Percentiles rank a stretch among this genome's conserved stretches.
phyloP scores from a whole-genome alignment of 2,888 invertebrate genomes.

The Dastarcus helophoroides region DNA sequence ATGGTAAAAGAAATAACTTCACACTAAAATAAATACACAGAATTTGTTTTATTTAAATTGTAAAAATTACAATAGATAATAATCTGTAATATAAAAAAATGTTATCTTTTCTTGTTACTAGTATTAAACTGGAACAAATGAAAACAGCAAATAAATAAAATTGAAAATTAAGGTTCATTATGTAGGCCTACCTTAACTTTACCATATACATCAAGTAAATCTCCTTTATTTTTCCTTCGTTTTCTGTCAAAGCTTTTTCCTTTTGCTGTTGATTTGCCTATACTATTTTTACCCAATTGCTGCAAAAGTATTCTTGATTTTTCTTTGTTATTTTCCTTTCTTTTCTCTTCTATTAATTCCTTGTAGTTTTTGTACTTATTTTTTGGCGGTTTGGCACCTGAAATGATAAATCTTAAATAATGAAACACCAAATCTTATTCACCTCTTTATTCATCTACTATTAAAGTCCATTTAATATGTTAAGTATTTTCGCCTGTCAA shows the following conservation, averaged over 20 bases:
- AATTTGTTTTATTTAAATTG: no score
- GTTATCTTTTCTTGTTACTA: no score
- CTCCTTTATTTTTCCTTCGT: constrained; percentile 40
- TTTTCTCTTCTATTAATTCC: constrained; percentile 49
- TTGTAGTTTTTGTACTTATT: constrained; percentile 62
- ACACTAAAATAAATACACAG: no score
- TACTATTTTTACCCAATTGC: constrained; percentile 47
- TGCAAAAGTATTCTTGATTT: constrained; percentile 40
- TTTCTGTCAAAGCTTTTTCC: constrained; percentile 39
- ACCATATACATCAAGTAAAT: constrained; percentile 31
- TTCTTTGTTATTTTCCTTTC: constrained; percentile 42
- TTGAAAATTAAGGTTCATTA: no score
- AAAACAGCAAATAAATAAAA: no score
- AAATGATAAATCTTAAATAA: constrained; percentile 14
- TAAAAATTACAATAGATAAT: no score
- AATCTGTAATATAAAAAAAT: no score
- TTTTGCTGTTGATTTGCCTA: constrained; percentile 45
- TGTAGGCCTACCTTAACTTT: constrained; percentile 26
- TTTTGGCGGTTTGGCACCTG: constrained; percentile 69
- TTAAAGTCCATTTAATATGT: no score
- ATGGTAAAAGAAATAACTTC: no score
- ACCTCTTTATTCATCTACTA: no score
- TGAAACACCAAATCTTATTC: constrained; percentile 8
- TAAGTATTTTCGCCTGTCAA: no score
- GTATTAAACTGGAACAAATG: no score